A percentile compares a stretch with the other conserved stretches of the same genome.
Evolutionary conservation across 2,888 invertebrate species (phyloP).

Genomic region (Megamerina dolium): DNA sequence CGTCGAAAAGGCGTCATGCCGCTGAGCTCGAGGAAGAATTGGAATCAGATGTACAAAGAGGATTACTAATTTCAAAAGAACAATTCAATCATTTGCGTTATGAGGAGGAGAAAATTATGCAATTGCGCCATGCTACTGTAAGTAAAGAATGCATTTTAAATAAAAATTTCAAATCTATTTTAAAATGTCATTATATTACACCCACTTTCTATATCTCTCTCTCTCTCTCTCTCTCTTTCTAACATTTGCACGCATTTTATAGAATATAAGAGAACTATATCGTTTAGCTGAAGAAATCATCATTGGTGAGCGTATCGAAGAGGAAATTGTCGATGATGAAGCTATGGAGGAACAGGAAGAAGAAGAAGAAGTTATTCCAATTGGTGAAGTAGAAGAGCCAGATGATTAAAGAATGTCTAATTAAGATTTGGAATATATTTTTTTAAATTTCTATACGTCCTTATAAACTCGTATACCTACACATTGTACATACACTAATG

Average conservation of each 20-base stretch:
- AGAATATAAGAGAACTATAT: conserved; percentile 60
- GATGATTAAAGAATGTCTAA: no score
- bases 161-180: conserved; percentile 1
- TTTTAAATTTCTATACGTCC: no score
- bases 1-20: conserved; percentile 35
- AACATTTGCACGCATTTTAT: no score
- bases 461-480: no score
- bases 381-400: background rate
- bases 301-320: conserved; percentile 44
- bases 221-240: no score
- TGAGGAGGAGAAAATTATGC: conserved; percentile 53
- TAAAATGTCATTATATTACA: background rate
- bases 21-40: conserved; percentile 34
- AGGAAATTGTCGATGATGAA: conserved; percentile 21
- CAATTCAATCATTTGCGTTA: conserved; percentile 54
- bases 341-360: conserved; percentile 19
- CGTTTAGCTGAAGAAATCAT: conserved; percentile 56
- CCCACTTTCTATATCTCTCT: no score
- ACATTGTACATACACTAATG: no score
- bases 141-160: background rate
- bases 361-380: conserved; percentile 10
- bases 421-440: no score
- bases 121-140: conserved; percentile 53
- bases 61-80: conserved; percentile 52
- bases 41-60: conserved; percentile 42